Evolutionary conservation across 2,888 invertebrate genomes (phyloP), one percentile per base, ranked within the genome.

Genomic region (Schizotus pectinicornis): DNA sequence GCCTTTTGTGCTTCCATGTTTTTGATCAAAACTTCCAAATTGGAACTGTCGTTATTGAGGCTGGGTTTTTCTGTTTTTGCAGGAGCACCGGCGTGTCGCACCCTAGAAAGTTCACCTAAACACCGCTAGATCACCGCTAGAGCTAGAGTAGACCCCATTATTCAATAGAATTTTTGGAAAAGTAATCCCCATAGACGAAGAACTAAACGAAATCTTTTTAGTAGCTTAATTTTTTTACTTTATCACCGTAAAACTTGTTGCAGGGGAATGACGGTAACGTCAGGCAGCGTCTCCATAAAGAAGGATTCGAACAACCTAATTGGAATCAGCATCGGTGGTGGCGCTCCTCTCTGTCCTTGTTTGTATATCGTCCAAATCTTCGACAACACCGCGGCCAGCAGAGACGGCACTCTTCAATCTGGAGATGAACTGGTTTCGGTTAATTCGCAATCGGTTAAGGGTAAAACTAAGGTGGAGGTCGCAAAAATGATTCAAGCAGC

Each of bases 281-380:
- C 97, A 5, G 98, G 96, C 12, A 92, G 90, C 72, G 90, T 98
- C 1, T 86, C 88, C 3, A 87, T 99, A 43, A 87, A 87, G 68
- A 99, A 99, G 81, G 98, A 98, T 80, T 87, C 89, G 64, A 94
- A 94, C 76, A 92, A 93, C 74, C 82, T 99, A 30, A 97, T 99
- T 65, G 99, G 99, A 0, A 98, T 99, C 68, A 97, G 96, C 76
- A 98, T 99, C 63, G 98, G 98, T 0, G 98, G 98, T 0, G 97
- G 97, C 34, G 92, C 95, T 13, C 92, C 98, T 3, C 79, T 92
- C 48, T 99, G 99, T 71, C 98, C 98, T 0, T 99, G 98, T 77
- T 84, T 99, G 3, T 99, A 99, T 77, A 95, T 99, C 62, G 98
- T 99, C 0, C 98, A 99, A 86, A 91, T 95, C 60, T 99, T 99